phyloP scores from a whole-genome alignment of 2,888 invertebrate species.

The Carabus problematicus region DNA sequence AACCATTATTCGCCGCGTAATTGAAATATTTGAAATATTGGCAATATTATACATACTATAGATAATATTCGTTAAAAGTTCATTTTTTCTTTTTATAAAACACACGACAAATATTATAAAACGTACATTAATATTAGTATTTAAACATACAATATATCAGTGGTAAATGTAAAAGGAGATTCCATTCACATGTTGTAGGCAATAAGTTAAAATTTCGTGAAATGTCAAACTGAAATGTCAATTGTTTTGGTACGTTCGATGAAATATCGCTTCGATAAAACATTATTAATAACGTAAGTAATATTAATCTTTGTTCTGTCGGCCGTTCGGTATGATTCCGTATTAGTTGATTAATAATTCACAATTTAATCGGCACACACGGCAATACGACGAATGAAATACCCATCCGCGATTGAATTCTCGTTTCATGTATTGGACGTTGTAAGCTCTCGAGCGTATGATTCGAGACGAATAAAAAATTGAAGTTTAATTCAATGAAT shows the following conservation, averaged over 20 bases:
- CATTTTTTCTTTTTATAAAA: neutral
- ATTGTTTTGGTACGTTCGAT: conserved; percentile 13
- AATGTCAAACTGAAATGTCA: conserved; percentile 21
- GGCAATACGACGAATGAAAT: conserved; percentile 18
- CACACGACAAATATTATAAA: no score
- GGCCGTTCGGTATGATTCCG: conserved; percentile 21
- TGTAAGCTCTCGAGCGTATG: neutral
- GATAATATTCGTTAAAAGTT: neutral
- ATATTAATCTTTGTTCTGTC: conserved; percentile 33
- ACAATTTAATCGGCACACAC: conserved; percentile 35
- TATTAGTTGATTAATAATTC: conserved; percentile 40
- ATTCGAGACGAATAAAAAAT: conserved; percentile 38
- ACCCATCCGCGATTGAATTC: conserved; percentile 35
- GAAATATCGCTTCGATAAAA: conserved; percentile 27
- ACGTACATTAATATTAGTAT: no score
- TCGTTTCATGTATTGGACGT: neutral
- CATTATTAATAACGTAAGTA: conserved; percentile 30
- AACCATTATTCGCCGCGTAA: conserved; percentile 29
- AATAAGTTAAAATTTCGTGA: conserved; percentile 1
- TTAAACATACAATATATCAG: no score
- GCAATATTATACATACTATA: conserved; percentile 14
- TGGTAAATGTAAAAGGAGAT: no score
- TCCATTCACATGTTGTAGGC: neutral
- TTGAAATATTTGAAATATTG: conserved; percentile 37
- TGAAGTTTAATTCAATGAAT: conserved; percentile 41